A percentile compares a stretch with the other conserved stretches of the same genome.
Evolutionary conservation across 2,888 invertebrate genomes (phyloP).

Genomic region (Furcula furcula): DNA sequence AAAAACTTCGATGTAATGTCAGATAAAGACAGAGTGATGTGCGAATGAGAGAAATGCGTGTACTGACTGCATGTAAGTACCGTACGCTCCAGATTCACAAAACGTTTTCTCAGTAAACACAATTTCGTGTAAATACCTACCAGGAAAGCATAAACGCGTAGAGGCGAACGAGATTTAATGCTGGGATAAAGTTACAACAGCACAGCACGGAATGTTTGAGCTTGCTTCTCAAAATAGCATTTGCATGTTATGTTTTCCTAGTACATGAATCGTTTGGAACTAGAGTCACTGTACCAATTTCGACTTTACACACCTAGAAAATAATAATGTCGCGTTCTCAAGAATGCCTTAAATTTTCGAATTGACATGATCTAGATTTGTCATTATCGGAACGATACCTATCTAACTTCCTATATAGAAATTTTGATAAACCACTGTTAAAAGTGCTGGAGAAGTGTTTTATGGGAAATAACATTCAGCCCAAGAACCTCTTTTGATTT

Average conservation of each 20-base stretch:
- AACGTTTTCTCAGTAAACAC: constrained; percentile 46
- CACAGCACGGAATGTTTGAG: constrained; percentile 7
- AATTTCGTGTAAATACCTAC: constrained; percentile 46
- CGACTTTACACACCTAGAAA: neutral
- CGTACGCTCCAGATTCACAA: constrained; percentile 49
- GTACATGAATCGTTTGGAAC: constrained; percentile 9
- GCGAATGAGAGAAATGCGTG: constrained; percentile 19
- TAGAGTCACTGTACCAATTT: neutral
- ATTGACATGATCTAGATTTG: too few relatives aligned
- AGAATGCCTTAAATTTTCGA: too few relatives aligned
- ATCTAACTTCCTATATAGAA: too few relatives aligned
- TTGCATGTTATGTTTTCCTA: constrained; percentile 24
- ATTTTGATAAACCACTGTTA: too few relatives aligned
- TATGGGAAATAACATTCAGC: too few relatives aligned
- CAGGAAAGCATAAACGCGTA: constrained; percentile 36
- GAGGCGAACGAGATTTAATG: constrained; percentile 21
- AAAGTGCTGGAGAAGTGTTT: too few relatives aligned
- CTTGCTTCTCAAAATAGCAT: constrained; percentile 11
- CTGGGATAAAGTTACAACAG: constrained; percentile 23
- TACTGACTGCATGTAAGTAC: constrained; percentile 25
- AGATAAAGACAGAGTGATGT: constrained; percentile 20
- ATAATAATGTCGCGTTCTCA: too few relatives aligned
- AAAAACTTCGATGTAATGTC: constrained; percentile 21
- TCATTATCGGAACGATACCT: too few relatives aligned
- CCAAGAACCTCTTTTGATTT: too few relatives aligned